These are phyloP conservation scores for Syndactyla subalaris DNA, from an alignment of 2,797 vertebrate species.

Conservation along the genomic window DNA sequence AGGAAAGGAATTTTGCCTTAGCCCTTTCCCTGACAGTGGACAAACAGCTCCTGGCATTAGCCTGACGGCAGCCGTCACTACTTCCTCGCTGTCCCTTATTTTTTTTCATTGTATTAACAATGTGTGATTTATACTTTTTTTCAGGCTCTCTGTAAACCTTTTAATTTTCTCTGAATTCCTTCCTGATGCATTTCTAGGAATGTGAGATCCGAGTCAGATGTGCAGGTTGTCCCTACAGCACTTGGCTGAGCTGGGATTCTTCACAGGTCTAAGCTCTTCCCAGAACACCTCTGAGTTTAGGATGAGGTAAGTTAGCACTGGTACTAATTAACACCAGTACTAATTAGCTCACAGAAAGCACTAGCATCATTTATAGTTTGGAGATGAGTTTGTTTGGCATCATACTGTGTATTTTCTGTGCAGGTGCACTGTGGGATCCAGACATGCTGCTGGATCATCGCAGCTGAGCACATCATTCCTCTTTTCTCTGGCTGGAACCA, in stretches of 20 bases:
- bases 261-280: not conserved
- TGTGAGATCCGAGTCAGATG: not conserved
- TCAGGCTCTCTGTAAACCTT: not conserved
- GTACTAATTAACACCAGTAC: not conserved
- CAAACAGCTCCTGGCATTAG: not conserved
- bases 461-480: fast-evolving
- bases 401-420: not conserved
- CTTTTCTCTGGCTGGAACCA: not conserved
- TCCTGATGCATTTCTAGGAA: not conserved
- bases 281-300: not conserved
- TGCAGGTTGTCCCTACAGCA: fast-evolving
- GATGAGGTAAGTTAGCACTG: not conserved
- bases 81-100: not conserved
- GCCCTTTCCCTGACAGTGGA: not conserved
- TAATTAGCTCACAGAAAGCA: not conserved
- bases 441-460: fast-evolving
- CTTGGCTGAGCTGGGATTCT: not conserved
- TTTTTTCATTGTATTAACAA: not conserved
- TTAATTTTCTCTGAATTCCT: not conserved
- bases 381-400: not conserved
- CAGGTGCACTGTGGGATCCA: not conserved
- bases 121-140: not conserved
- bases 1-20: conserved; percentile 23
- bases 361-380: not conserved
- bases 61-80: not conserved